phyloP scores from a whole-genome alignment of 2,113 vertebrate species.

The Ptyas mucosa region DNA sequence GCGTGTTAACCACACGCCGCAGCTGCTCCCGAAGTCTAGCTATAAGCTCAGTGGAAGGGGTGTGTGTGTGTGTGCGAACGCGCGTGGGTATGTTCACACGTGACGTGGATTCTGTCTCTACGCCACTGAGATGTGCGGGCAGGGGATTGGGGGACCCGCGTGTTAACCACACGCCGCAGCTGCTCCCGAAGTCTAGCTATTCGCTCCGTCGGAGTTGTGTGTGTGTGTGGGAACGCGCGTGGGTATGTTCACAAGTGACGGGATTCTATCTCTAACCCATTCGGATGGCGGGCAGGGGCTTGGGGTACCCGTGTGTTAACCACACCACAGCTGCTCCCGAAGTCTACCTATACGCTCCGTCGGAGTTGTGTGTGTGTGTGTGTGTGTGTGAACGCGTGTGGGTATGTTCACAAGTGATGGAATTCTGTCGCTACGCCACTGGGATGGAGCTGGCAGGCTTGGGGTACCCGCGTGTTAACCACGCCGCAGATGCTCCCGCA shows the following conservation, averaged over 20 bases:
- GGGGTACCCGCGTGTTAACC: background rate
- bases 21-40: background rate
- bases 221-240: no score
- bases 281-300: background rate
- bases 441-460: background rate
- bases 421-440: background rate
- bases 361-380: no score
- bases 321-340: background rate
- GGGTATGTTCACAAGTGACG: background rate
- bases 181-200: background rate
- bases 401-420: background rate
- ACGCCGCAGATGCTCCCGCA: background rate
- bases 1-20: background rate
- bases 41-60: no score
- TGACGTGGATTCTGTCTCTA: background rate
- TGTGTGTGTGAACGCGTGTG: no score
- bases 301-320: background rate
- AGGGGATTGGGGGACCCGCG: no score
- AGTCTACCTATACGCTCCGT: no score
- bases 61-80: no score
- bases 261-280: background rate
- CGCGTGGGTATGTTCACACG: background rate
- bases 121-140: background rate
- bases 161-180: background rate
- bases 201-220: no score